Evolutionary conservation across 2,888 invertebrate genomes (phyloP).

Genomic region (Drosophila melanosoma): DNA sequence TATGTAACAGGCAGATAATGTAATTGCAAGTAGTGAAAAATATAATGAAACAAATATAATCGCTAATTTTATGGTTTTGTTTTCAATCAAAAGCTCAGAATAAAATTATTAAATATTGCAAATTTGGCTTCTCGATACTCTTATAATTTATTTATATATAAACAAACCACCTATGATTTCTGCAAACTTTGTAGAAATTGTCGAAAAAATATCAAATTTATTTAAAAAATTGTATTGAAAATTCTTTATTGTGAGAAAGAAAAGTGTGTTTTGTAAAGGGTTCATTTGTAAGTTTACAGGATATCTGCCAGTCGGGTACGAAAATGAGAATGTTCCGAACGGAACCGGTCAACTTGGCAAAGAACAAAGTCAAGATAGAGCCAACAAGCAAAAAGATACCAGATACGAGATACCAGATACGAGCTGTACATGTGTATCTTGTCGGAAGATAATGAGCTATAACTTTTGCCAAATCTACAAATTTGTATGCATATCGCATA

Average conservation of each 20-base stretch:
- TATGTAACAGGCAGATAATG: neutral
- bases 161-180: neutral
- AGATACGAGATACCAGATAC: slow-evolving; percentile 44
- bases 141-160: neutral
- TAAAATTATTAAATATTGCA: neutral
- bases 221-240: neutral
- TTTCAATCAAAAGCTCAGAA: neutral
- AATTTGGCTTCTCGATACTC: neutral
- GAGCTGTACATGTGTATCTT: slow-evolving; percentile 54
- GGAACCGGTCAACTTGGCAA: slow-evolving; percentile 7
- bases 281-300: neutral
- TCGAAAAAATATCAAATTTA: neutral
- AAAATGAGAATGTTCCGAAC: neutral
- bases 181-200: neutral
- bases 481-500: slow-evolving; percentile 25
- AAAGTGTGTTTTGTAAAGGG: neutral
- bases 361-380: slow-evolving; percentile 50
- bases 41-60: neutral
- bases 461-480: slow-evolving; percentile 49
- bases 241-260: no score
- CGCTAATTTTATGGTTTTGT: neutral
- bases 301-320: neutral
- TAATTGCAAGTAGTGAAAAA: neutral
- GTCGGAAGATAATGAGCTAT: slow-evolving; percentile 61
- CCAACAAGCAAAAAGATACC: slow-evolving; percentile 22